Conservation (phyloP, 2,888 invertebrate species). For the Meandrusa payeni region DNA sequence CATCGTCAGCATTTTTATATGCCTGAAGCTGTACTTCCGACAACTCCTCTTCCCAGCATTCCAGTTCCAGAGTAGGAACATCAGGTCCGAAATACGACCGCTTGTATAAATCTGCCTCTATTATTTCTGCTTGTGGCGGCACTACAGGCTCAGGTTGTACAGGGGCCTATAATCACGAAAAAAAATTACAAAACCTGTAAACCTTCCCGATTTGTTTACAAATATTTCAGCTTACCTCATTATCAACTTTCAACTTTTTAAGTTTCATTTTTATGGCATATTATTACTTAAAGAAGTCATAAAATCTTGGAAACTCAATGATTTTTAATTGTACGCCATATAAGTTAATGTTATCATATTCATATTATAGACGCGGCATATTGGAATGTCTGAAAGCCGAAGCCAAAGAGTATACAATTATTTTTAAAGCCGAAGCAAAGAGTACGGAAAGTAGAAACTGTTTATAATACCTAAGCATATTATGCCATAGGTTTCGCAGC, state of each 20-base stretch:
- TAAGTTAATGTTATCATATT: too few species aligned
- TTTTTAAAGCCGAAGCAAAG: too few species aligned
- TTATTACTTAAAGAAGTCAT: not conserved
- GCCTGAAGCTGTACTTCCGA: slow-evolving; percentile 83
- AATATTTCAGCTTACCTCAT: slow-evolving; percentile 41
- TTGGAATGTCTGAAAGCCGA: too few species aligned
- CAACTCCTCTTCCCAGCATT: slow-evolving; percentile 87
- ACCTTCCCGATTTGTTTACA: slow-evolving; percentile 3
- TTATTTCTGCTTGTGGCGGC: slow-evolving; percentile 69
- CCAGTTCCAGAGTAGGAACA: slow-evolving; percentile 82
- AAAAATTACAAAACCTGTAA: not conserved
- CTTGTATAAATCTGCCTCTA: slow-evolving; percentile 71
- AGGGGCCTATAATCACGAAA: slow-evolving; percentile 14
- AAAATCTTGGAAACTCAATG: too few species aligned
- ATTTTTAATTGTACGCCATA: too few species aligned
- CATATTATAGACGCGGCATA: too few species aligned
- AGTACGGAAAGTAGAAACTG: too few species aligned
- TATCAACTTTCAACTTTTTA: slow-evolving; percentile 58
- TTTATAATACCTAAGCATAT: too few species aligned
- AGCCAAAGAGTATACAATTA: too few species aligned
- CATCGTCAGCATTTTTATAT: slow-evolving; percentile 83
- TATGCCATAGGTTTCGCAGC: too few species aligned
- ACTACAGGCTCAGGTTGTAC: slow-evolving; percentile 35
- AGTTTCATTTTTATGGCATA: slow-evolving; percentile 47
- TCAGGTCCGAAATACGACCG: slow-evolving; percentile 75